A percentile compares a stretch with the other conserved stretches of the same genome.
These are phyloP conservation scores for Yponomeuta sedellus DNA, from an alignment of 2,888 invertebrate species.

Conservation along the genomic window DNA sequence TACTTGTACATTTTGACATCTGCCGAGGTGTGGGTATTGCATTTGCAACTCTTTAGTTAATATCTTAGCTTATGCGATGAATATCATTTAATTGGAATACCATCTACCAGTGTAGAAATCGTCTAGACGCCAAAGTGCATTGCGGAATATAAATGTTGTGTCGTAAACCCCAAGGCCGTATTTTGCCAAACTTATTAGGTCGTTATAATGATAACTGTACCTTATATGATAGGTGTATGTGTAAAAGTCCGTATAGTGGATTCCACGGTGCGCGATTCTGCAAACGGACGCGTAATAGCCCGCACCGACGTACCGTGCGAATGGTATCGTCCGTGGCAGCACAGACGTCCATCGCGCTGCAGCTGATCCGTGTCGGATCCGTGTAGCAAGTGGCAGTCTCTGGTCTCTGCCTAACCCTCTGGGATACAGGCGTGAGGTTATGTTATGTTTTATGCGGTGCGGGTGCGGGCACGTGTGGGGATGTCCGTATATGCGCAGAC, in stretches of 20 bases:
- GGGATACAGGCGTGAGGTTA: too few relatives aligned
- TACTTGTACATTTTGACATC: not conserved
- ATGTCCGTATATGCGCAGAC: too few relatives aligned
- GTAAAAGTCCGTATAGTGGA: not conserved
- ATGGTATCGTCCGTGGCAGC: too few relatives aligned
- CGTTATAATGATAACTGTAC: not conserved
- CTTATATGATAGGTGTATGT: not conserved
- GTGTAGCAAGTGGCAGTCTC: too few relatives aligned
- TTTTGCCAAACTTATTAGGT: not conserved
- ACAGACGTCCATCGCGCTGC: too few relatives aligned
- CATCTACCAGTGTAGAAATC: not conserved
- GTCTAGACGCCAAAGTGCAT: not conserved
- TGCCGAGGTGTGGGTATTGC: not conserved
- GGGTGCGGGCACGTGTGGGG: too few relatives aligned
- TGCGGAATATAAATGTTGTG: not conserved
- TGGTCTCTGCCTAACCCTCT: too few relatives aligned
- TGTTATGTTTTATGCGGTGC: too few relatives aligned
- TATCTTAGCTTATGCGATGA: not conserved
- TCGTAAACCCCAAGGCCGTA: not conserved
- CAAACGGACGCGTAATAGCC: too few relatives aligned
- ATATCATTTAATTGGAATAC: not conserved
- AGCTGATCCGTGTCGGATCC: too few relatives aligned
- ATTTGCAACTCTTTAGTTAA: not conserved
- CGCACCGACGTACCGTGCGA: too few relatives aligned
- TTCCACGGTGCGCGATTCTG: too few relatives aligned